Percentiles rank a stretch among this genome's conserved stretches.
Evolutionary conservation across 2,888 invertebrate species (phyloP).

Genomic region (Diarsia dahlii): DNA sequence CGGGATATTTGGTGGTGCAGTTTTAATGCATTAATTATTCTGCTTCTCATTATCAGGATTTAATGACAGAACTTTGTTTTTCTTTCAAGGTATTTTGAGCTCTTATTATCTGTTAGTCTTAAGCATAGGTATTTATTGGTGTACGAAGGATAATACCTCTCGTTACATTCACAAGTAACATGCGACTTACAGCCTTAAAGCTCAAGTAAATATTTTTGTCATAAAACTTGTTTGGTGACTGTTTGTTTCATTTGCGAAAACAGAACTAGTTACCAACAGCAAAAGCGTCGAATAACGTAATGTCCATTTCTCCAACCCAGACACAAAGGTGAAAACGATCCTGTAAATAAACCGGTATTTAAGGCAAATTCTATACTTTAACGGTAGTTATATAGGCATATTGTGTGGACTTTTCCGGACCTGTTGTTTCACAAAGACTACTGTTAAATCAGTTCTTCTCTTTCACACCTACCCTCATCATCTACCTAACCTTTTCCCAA

Average conservation of each 20-base stretch:
- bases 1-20: slow-evolving; percentile 24
- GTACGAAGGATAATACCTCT: too few species aligned
- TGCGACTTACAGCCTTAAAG: too few species aligned
- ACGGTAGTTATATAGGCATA: background rate
- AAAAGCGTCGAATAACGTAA: background rate
- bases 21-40: slow-evolving; percentile 41
- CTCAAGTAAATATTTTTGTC: too few species aligned
- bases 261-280: background rate
- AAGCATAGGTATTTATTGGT: background rate
- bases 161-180: too few species aligned
- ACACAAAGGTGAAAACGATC: background rate
- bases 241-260: background rate
- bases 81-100: background rate
- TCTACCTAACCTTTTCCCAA: too few species aligned
- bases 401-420: background rate
- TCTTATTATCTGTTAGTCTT: background rate
- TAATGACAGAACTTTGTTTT: background rate
- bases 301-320: background rate
- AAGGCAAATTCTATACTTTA: too few species aligned
- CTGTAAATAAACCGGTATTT: background rate
- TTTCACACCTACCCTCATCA: background rate
- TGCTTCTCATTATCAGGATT: background rate
- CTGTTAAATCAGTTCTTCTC: background rate
- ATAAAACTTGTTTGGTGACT: too few species aligned
- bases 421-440: background rate